Evolutionary conservation across 2,113 vertebrate species (phyloP).

Genomic region (Alouatta palliata): DNA sequence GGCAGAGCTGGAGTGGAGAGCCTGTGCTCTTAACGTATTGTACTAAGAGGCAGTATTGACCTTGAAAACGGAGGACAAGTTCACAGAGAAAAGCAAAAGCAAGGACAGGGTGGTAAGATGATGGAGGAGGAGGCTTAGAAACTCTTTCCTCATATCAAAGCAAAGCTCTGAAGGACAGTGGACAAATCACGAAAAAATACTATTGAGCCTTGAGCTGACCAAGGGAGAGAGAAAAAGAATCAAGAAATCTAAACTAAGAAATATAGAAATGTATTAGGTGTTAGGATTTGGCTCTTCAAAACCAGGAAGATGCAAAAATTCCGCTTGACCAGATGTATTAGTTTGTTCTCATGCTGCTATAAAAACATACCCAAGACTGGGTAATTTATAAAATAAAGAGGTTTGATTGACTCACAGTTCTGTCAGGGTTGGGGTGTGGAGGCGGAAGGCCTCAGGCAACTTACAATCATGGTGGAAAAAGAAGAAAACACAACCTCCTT

Average conservation of each 20-base stretch:
- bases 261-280: not conserved
- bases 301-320: not conserved
- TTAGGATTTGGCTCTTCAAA: slow-evolving; percentile 1
- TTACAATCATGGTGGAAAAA: no score
- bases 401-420: no score
- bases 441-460: no score
- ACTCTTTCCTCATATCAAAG: not conserved
- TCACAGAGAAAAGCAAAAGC: not conserved
- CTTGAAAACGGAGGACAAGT: not conserved
- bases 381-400: no score
- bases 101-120: not conserved
- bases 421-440: accelerated
- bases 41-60: not conserved
- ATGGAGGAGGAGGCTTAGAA: not conserved
- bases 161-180: not conserved
- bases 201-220: not conserved
- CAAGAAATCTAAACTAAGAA: not conserved
- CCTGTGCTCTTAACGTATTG: not conserved
- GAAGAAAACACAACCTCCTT: no score
- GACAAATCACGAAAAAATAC: not conserved
- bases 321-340: not conserved
- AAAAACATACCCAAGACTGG: no score
- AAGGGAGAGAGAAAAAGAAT: not conserved
- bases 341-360: no score
- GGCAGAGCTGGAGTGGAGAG: not conserved